Percentiles rank a stretch among this genome's conserved stretches.
phyloP scores from a whole-genome alignment of 1,140 invertebrate genomes.

The Eueides isabella region DNA sequence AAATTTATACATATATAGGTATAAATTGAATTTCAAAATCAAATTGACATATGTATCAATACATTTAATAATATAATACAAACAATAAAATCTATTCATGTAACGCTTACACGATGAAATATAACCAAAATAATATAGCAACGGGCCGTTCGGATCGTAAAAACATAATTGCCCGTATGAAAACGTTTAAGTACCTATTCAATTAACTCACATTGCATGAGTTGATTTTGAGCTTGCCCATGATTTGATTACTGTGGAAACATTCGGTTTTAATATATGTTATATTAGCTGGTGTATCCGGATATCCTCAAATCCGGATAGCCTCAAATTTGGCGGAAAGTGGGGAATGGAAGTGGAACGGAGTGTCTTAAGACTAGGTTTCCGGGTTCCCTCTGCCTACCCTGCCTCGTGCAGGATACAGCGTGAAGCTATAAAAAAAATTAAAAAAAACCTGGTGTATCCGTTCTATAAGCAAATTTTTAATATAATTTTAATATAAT shows the following conservation, averaged over 20 bases:
- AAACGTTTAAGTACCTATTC: constrained; percentile 46
- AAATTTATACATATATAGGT: too few species aligned
- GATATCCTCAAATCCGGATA: neutral
- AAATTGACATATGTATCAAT: neutral
- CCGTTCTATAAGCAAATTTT: too few species aligned
- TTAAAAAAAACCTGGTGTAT: too few species aligned
- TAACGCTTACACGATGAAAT: neutral
- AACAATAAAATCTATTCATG: constrained; percentile 1
- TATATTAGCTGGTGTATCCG: neutral
- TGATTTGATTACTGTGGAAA: constrained; percentile 26
- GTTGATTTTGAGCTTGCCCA: constrained; percentile 21
- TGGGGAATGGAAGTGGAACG: too few species aligned
- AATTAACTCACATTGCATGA: constrained; percentile 43
- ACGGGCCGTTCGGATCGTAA: constrained; percentile 42
- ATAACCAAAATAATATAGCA: constrained; percentile 25
- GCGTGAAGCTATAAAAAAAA: too few species aligned
- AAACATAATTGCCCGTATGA: constrained; percentile 47
- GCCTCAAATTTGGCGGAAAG: too few species aligned
- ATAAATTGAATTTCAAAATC: too few species aligned
- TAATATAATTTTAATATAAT: too few species aligned
- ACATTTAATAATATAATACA: neutral
- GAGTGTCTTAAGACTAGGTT: too few species aligned
- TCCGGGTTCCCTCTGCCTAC: too few species aligned
- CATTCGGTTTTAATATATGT: neutral
- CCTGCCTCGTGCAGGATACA: too few species aligned